Evolutionary conservation across 2,888 invertebrate species (phyloP).

Genomic region (Acanthosepion esculentum): DNA sequence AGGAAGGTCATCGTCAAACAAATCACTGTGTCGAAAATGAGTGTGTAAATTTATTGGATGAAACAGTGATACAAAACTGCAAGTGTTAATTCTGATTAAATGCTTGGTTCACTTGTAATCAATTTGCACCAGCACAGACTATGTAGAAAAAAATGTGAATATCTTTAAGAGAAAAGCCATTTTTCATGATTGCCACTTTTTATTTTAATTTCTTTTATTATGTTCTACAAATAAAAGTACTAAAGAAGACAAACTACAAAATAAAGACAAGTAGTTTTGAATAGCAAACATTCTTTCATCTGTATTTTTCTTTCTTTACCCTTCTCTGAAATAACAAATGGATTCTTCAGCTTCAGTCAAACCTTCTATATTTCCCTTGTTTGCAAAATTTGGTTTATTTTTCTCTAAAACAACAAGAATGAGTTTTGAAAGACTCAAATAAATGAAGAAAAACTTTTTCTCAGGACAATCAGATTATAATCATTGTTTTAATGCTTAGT

Average conservation of each 20-base stretch:
- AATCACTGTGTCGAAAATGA: background rate
- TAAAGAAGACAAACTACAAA: background rate
- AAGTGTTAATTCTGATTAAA: slow-evolving; percentile 22
- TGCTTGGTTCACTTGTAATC: background rate
- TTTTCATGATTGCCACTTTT: background rate
- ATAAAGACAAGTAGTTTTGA: no score
- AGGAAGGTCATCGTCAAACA: background rate
- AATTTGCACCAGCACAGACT: background rate
- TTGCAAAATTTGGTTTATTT: background rate
- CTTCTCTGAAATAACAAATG: background rate
- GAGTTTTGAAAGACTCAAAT: background rate
- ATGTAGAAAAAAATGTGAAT: background rate
- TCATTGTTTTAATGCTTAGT: no score
- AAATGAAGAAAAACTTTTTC: background rate
- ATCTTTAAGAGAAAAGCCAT: background rate
- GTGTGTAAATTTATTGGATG: slow-evolving; percentile 21
- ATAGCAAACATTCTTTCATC: no score
- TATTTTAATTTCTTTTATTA: background rate
- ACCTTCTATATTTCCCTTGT: background rate
- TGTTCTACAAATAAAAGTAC: background rate
- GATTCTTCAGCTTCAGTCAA: background rate
- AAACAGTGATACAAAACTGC: background rate
- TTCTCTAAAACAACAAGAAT: background rate
- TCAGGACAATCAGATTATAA: no score
- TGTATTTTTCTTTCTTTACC: no score